Base-by-base conservation (phyloP, 2,888 invertebrate genomes). In the Campoplex nolae region DNA sequence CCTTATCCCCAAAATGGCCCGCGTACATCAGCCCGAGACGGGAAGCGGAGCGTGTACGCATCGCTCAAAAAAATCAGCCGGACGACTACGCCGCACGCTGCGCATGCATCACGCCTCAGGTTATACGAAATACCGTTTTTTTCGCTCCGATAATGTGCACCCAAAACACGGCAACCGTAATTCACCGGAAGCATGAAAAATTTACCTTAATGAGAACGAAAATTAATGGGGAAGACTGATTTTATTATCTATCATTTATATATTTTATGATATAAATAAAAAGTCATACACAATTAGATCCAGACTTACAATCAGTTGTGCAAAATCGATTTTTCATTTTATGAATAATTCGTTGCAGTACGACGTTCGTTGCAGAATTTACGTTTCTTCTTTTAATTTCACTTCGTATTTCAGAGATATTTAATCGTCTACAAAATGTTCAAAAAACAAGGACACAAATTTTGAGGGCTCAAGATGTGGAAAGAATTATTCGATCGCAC, bases 21-120 rank as follows among this genome's bases (percentile, higher is more conserved):
- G 87, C 85, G 85, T 80, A 88, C 76, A 83, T 88, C 89, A 90
- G 74, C 32, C 85, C 78, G 87, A 90, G 90, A 90, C 89, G 88
- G 48, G 76, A 85, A 76, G 85, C 51, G 87, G 77, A 71, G 70
- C 42, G 81, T 77, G 83, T 79, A 85, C 78, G 84, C 51, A 75
- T 79, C 38, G 18, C 74, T n/a, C 16, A 74, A 75, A 51, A 35
- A 78, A 68, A 74, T 56, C 32, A 32, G 13, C n/a, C 48, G 62
- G 48, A 58, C 28, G 23, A 23, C 23, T 23, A 23, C n/a, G 23
- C 32, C 38, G 23, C 76, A 28, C 62, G 38, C 38, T 38, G 73
- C 65, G 28, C 67, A 18, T 56, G 32, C 18, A 70, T 71, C 68
- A 32, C 54, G 74, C 84, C 81, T 70, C 74, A 35, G 85, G 62